Base-by-base conservation (phyloP, 2,888 invertebrate genomes). In the Globia sparganii region DNA sequence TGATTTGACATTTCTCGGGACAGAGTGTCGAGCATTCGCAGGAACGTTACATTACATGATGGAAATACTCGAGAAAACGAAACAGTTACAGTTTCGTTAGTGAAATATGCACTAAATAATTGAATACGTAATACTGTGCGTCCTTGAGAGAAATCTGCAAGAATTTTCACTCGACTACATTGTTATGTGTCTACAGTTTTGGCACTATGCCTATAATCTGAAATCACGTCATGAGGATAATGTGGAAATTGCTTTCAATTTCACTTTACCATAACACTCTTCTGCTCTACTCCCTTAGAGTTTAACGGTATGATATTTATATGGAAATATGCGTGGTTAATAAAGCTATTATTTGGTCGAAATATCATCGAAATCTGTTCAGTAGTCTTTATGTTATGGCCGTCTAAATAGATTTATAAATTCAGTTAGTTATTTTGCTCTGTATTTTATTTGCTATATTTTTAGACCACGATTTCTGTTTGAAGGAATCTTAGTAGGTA, bases 141-240 rank as follows among this genome's bases (percentile, higher is more conserved):
- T 59, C 68, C 84, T 83, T 78, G 76, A 59, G 73, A 59, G 25
- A 68, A 53, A 78, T 74, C 72, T 66, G 70, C 76, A 75, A 74
- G 80, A 86, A 78, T 80, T 53, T 61, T 59, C 65, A 49, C 34
- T 56, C 62, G 21, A 31, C 18, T 68, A 78, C 71, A 78, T 85
- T 81, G 76, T 80, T 66, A 31, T 4, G 9, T 28, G 37, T 40
- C 21, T 58, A 13, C 3, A 25, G 11, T 65, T 37, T 86, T 86
- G 86, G 86, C 88, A 72, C 28, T 0, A 34, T 59, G 84, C 86
- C 86, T 64, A 64, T 59, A 13, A 34, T 59, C 6, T 13, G 25
- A 31, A 11, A 49, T 66, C 56, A 65, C 77, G 77, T 83, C 75
- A 81, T n/a, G 0, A 6, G n/a, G 66, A 70, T 77, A 75, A 37